Evolutionary conservation across 92 coral and sea anemone species (phyloP), one percentile per base, ranked within the genome.

Genomic region (Heteractis magnifica): DNA sequence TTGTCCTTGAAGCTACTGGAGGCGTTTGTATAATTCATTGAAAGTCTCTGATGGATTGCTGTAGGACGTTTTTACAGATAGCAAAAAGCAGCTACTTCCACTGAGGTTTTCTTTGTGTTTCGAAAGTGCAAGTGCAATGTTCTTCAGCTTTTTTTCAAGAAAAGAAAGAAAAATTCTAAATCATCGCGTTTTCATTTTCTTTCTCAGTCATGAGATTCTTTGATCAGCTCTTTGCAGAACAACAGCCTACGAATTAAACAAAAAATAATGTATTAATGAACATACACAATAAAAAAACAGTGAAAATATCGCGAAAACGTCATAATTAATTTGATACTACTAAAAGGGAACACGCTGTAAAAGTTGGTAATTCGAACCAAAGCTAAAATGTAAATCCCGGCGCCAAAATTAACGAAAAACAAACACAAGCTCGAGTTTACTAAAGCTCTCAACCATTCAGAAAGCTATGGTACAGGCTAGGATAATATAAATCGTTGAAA

Each of bases 11-110:
- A 26, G 11, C 10, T 55, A 59, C 81, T 78, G 6, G 49, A 1
- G 56, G 12, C n/a, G 79, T 50, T 50, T 10, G 60, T 49, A 49
- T 75, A 18, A 75, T 53, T 53, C 56, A 53, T 75, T 75, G 79
- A 68, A 68, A 62, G 20, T 34, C 21, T 62, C 70, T 62, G 70
- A 1, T 62, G 26, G 20, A 62, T 8, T 62, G 23, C 59, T 34
- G 44, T 34, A 34, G 3, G 44, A 34, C 44, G 44, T 34, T 34
- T 34, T 34, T 34, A 34, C 44, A 34, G 44, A 34, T 34, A 34
- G 44, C 44, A 34, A 34, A 34, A 34, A 34, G 44, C 44, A 34
- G 44, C 3, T 34, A 34, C 44, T 34, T 34, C 44, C 44, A 34
- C 44, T 34, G 44, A 34, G 44, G 3, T 34, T 34, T 34, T 34